Evolutionary conservation across 2,888 invertebrate species (phyloP), one percentile per base, ranked within the genome.

Genomic region (Alitta virens): DNA sequence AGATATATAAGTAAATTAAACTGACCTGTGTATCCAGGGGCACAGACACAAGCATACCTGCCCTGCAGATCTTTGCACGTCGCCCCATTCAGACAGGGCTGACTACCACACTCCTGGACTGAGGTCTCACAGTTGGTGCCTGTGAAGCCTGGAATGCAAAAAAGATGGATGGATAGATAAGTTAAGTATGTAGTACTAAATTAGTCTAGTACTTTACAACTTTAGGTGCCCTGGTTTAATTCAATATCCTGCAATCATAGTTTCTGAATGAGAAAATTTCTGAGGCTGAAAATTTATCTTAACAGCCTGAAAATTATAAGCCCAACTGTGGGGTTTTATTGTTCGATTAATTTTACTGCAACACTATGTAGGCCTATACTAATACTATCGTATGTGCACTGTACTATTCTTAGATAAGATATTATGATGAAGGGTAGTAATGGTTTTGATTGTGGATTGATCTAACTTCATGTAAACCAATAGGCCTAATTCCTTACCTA

Each of bases 61-160:
- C 66, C 62, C 21, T 24, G 33, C 2, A 2, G n/a, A 14, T 56
- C 95, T 69, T 94, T 85, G 75, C 96, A 96, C 58, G 94, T 94
- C 63, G 94, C 96, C 71, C 94, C 93, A 83, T 95, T 95, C 77
- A 91, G 90, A 82, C 96, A 96, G 0, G 95, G 96, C 82, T 92
- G 92, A 18, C 93, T 92, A 81, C 93, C 92, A 83, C 96, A 96
- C 82, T 96, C 96, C 84, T 96, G 94, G 72, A 95, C 91, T 27
- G 55, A 49, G 21, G 55, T 21, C 23, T 61, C 50, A 40, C 61
- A 60, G 21, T 49, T 38, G 2, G 9, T 33, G 21, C 58, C 63
- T 33, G 42, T 42, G 21, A 43, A 56, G 2, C 55, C 53, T 2
- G 33, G 0, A 23, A 40, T 18, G 38, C 60, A 64, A 7, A 5